A percentile compares a stretch with the other conserved stretches of the same genome.
These are phyloP conservation scores for Poeciliopsis gracilis DNA, from an alignment of 2,797 vertebrate species.

Conservation along the genomic window DNA sequence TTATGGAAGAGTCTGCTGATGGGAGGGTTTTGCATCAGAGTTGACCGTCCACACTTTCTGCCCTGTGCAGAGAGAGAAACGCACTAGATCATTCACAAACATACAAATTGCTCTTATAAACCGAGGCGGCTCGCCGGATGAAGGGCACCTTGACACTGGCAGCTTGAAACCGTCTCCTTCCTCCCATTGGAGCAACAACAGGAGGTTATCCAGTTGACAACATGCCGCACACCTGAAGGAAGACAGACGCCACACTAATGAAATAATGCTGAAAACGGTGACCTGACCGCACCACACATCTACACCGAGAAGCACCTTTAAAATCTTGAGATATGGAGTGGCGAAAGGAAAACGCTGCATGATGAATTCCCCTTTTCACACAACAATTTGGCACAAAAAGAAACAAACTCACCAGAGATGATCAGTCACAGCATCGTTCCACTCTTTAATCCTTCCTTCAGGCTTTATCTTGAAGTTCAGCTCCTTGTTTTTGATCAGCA, in stretches of 20 bases:
- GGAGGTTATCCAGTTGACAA: slow-evolving; percentile 51
- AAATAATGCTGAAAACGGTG: slow-evolving; percentile 28
- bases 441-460: neutral
- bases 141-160: slow-evolving; percentile 43
- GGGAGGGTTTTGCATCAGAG: slow-evolving; percentile 25
- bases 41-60: slow-evolving; percentile 64
- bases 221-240: slow-evolving; percentile 49
- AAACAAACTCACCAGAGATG: slow-evolving; percentile 62
- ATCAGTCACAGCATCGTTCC: slow-evolving; percentile 68
- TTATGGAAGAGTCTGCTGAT: slow-evolving; percentile 32
- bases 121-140: neutral
- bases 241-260: slow-evolving; percentile 16
- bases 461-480: neutral
- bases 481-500: slow-evolving; percentile 2
- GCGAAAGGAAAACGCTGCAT: neutral
- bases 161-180: slow-evolving; percentile 23
- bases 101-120: neutral
- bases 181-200: slow-evolving; percentile 57
- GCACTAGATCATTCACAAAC: neutral
- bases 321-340: neutral
- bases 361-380: no score
- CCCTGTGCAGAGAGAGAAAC: slow-evolving; percentile 39
- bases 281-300: slow-evolving; percentile 26
- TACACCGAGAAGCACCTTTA: neutral
- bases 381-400: neutral